phyloP scores from a whole-genome alignment of 1,140 invertebrate species.

The Cotesia typhae region DNA sequence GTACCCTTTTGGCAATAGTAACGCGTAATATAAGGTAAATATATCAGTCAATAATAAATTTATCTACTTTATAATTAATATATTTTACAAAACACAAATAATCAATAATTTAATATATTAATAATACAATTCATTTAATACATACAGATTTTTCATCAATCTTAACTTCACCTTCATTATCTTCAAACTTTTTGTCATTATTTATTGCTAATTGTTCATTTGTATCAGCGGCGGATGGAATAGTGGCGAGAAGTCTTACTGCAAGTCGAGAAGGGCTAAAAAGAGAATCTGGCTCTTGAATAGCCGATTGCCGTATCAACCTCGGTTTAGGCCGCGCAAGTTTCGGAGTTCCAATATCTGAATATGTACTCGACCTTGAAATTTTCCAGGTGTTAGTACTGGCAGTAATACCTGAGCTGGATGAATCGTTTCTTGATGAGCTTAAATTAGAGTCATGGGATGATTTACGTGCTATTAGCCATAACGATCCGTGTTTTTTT shows the following conservation, averaged over 20 bases:
- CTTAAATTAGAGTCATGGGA: conserved; percentile 90
- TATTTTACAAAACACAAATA: no score
- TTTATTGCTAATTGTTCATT: conserved; percentile 67
- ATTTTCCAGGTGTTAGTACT: conserved; percentile 86
- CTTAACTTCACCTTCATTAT: no score
- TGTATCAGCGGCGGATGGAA: conserved; percentile 83
- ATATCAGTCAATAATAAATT: no score
- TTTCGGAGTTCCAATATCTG: conserved; percentile 51
- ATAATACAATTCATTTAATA: no score
- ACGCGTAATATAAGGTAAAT: no score
- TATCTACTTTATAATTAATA: no score
- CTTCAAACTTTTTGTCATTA: no score
- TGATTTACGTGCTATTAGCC: conserved; percentile 87
- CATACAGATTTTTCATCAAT: no score
- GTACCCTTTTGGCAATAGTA: no score
- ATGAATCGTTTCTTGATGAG: conserved; percentile 87
- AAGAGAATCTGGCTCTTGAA: conserved; percentile 75
- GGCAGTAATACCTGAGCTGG: conserved; percentile 83
- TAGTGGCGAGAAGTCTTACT: conserved; percentile 78
- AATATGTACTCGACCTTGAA: conserved; percentile 77
- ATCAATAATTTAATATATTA: no score
- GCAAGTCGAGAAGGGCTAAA: conserved; percentile 71
- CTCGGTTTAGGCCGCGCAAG: conserved; percentile 70
- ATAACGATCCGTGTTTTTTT: conserved; percentile 81
- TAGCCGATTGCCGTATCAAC: conserved; percentile 78